Percentiles rank a stretch among this genome's conserved stretches.
phyloP scores from a whole-genome alignment of 2,113 vertebrate genomes.

The Epinephelus lanceolatus region DNA sequence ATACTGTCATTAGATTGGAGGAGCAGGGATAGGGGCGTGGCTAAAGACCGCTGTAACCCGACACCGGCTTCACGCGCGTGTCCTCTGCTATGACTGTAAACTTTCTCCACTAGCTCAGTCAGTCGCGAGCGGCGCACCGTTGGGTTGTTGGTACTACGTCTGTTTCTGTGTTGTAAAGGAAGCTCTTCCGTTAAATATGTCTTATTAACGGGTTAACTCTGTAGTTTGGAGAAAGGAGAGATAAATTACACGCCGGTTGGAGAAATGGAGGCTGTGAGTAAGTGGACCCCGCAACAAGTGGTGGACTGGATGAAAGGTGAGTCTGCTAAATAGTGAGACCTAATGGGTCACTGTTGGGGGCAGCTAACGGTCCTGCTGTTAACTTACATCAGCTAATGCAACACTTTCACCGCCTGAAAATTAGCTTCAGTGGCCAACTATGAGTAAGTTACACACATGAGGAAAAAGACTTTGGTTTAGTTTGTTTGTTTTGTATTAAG shows the following conservation, averaged over 20 bases:
- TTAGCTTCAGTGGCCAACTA: too few species aligned
- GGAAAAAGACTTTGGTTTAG: too few species aligned
- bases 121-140: neutral
- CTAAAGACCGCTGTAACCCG: rapidly evolving
- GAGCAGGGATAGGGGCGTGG: neutral
- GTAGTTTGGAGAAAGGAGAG: neutral
- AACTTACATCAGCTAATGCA: neutral
- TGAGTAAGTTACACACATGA: too few species aligned
- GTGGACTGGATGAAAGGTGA: conserved; percentile 83
- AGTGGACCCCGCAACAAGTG: conserved; percentile 81
- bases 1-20: conserved; percentile 14
- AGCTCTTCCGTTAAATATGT: neutral
- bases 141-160: rapidly evolving
- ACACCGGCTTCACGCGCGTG: conserved; percentile 16
- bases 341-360: neutral
- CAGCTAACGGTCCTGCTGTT: conserved; percentile 6
- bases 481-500: too few species aligned
- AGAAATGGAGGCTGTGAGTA: conserved; percentile 80
- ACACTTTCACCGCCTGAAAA: too few species aligned
- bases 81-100: conserved; percentile 8
- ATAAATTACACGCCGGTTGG: neutral
- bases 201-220: neutral
- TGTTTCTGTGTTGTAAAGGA: neutral
- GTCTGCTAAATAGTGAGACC: neutral
- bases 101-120: neutral